These are phyloP conservation scores for Chloroclysta siterata DNA, from an alignment of 2,888 invertebrate genomes.

Conservation along the genomic window DNA sequence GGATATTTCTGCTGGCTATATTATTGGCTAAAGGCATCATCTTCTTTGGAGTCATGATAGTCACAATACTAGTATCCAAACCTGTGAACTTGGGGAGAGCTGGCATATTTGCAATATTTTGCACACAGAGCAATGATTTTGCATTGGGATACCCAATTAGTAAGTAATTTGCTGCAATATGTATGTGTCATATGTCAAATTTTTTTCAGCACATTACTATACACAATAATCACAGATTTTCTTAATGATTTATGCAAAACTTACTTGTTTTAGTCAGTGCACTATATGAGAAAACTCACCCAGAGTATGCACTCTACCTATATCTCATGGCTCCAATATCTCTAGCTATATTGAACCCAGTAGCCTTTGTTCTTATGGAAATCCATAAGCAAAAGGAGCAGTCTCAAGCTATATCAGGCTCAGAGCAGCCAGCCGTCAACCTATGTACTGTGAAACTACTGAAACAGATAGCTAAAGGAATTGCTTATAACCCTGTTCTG, in stretches of 20 bases:
- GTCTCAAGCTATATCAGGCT: conserved; percentile 48
- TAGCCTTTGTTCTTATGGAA: conserved; percentile 96
- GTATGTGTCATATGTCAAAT: too few relatives aligned
- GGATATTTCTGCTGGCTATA: conserved; percentile 95
- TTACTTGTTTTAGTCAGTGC: conserved; percentile 88
- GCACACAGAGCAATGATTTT: conserved; percentile 98
- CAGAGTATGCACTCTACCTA: conserved; percentile 95
- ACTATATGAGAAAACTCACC: conserved; percentile 93
- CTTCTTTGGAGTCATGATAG: conserved; percentile 91
- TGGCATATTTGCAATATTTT: conserved; percentile 96
- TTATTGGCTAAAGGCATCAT: conserved; percentile 93
- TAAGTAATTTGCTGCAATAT: conserved; percentile 69
- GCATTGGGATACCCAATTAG: conserved; percentile 98
- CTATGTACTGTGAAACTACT: conserved; percentile 66
- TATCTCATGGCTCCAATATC: conserved; percentile 98
- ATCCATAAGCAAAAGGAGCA: conserved; percentile 86
- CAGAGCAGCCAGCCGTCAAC: conserved; percentile 48
- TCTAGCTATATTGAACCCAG: conserved; percentile 95
- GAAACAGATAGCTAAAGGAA: conserved; percentile 86
- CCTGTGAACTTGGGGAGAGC: conserved; percentile 93
- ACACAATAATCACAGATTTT: neutral
- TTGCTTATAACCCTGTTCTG: conserved; percentile 94
- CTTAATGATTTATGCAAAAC: neutral
- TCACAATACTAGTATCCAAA: conserved; percentile 91
- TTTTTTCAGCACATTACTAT: too few relatives aligned